Conservation (phyloP, 2,888 invertebrate genomes). For the Stenichneumon culpator region DNA sequence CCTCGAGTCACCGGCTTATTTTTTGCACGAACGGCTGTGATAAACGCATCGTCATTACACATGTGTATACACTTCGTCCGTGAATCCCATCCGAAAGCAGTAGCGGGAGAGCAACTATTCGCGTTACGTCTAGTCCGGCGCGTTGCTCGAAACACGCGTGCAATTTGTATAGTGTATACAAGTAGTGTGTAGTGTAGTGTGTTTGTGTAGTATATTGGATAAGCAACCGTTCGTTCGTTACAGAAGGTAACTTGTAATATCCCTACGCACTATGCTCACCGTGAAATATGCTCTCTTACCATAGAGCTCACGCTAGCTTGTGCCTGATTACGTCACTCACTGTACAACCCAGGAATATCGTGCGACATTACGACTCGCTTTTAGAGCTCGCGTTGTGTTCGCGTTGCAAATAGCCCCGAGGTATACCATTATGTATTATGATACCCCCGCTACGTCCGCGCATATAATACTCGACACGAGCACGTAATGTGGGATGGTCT, state of each 20-base stretch:
- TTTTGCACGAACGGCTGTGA: conserved; percentile 58
- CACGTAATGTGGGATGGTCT: conserved; percentile 40
- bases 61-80: neutral
- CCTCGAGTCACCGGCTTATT: conserved; percentile 42
- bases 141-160: neutral
- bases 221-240: neutral
- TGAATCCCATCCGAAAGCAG: conserved; percentile 28
- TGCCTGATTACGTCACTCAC: conserved; percentile 53
- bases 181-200: no score
- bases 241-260: neutral
- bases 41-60: conserved; percentile 55
- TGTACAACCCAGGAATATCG: conserved; percentile 12
- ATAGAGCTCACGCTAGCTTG: conserved; percentile 31
- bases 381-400: conserved; percentile 15
- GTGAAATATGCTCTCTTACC: conserved; percentile 16
- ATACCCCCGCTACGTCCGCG: conserved; percentile 14
- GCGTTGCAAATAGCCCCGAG: conserved; percentile 45
- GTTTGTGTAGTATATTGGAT: neutral
- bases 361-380: conserved; percentile 35
- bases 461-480: conserved; percentile 43
- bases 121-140: neutral
- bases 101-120: neutral
- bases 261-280: neutral
- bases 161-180: no score
- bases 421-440: conserved; percentile 14